Base-by-base conservation (phyloP, 2,113 vertebrate species). In the Halichoerus grypus region DNA sequence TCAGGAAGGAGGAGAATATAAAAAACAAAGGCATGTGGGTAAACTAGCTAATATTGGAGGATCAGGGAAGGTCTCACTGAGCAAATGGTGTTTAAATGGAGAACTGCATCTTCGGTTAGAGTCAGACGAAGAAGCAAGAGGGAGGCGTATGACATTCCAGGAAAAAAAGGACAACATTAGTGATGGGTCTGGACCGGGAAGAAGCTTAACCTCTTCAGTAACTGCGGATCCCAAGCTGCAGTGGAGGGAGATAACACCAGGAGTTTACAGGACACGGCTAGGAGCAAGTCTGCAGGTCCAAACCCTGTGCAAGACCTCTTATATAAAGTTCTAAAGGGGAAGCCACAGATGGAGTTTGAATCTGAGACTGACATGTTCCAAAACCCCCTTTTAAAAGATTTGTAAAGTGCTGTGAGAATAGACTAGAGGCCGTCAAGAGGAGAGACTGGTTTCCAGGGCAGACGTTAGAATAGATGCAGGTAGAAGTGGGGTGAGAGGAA, bases 241-340 rank as follows among this genome's bases (percentile, higher is more conserved):
- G 31, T 1, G 9, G 24, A 49, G 26, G 19, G 1, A 10, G 10
- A 28, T 22, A n/a, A 33, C 61, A n/a, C 3, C 4, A 5, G 14
- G 49, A 82, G 36, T 61, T 69, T 90, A 33, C 11, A 86, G 31
- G 57, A 71, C 28, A 71, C 36, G 28, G 19, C 22, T 49, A 7
- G 6, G 21, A 5, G 26, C 59, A 16, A 19, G 51, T 14, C 26
- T 42, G 3, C 0, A 9, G 67, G 33, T 51, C 1, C 18, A 51
- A 24, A 49, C n/a, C 57, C 21, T 65, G 31, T 51, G 24, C 46
- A 28, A 39, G 7, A 16, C 9, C 16, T 31, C 24, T 53, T 36
- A 31, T 76, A 26, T 12, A 11, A 19, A 42, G 42, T 86, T 39
- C 8, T 55, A 74, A 61, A 22, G 16, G 31, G 16, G 9, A 57